phyloP scores from a whole-genome alignment of 1,140 invertebrate genomes.

The Phenacoccus solenopsis region DNA sequence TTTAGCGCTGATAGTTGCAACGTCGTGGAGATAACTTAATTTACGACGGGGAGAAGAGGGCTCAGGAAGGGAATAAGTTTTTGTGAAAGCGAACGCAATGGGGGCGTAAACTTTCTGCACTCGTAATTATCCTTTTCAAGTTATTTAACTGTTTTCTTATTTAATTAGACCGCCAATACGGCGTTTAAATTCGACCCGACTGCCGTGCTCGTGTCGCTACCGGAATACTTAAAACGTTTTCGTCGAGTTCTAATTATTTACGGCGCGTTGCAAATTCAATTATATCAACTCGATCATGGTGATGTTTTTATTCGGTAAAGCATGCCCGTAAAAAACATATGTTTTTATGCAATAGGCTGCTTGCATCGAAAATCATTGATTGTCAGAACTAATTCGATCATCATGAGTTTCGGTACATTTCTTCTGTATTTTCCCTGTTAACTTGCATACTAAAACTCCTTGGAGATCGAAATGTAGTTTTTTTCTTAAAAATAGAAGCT shows the following conservation, averaged over 20 bases:
- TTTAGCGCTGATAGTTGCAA: conserved; percentile 2
- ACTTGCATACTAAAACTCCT: no score
- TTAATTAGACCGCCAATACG: conserved; percentile 16
- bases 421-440: no score
- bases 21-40: conserved; percentile 7
- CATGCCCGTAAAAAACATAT: no score
- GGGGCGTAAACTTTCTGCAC: conserved; percentile 10
- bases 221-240: conserved; percentile 14
- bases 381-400: no score
- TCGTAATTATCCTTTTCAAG: conserved; percentile 16
- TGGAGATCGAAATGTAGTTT: no score
- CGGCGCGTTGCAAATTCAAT: neutral
- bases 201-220: conserved; percentile 5
- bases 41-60: neutral
- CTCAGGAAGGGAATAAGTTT: neutral
- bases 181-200: conserved; percentile 7
- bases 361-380: no score
- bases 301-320: neutral
- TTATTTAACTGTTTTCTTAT: conserved; percentile 18
- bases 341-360: no score
- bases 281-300: neutral
- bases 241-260: neutral
- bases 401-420: no score
- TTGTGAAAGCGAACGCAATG: conserved; percentile 8
- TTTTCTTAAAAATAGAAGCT: no score